Evolutionary conservation across 2,113 vertebrate species (phyloP).

Genomic region (Caranx ignobilis): DNA sequence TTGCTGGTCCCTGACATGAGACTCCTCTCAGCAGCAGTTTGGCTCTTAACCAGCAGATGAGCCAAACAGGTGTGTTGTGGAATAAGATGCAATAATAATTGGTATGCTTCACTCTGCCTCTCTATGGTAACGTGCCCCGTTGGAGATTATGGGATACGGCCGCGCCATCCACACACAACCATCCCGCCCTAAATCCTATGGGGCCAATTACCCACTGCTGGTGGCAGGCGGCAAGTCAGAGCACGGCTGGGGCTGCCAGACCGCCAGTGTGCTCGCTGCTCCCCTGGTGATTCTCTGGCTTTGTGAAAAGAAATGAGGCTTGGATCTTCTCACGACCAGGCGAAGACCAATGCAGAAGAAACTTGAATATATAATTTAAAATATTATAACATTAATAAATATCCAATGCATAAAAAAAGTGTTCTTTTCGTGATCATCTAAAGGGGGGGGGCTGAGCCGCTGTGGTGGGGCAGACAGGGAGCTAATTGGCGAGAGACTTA

Average conservation of each 20-base stretch:
- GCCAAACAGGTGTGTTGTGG: slow-evolving; percentile 80
- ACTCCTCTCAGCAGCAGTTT: slow-evolving; percentile 42
- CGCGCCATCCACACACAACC: slow-evolving; percentile 66
- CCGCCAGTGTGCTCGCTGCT: slow-evolving; percentile 54
- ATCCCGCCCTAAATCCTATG: slow-evolving; percentile 72
- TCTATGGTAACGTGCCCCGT: slow-evolving; percentile 79
- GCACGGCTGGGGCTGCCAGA: slow-evolving; percentile 82
- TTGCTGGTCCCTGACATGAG: slow-evolving; percentile 6
- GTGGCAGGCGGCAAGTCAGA: slow-evolving; percentile 81
- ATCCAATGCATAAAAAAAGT: not conserved
- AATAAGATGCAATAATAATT: slow-evolving; percentile 82
- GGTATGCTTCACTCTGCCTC: slow-evolving; percentile 74
- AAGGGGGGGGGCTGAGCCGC: not conserved
- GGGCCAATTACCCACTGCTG: slow-evolving; percentile 88
- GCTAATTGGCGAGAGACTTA: slow-evolving; percentile 75
- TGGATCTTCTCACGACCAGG: slow-evolving; percentile 29
- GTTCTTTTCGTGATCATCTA: not conserved
- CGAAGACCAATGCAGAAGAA: not conserved
- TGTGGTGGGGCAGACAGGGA: slow-evolving; percentile 34
- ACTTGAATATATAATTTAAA: not conserved
- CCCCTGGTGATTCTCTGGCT: slow-evolving; percentile 60
- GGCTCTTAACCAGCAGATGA: slow-evolving; percentile 46
- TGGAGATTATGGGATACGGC: slow-evolving; percentile 77
- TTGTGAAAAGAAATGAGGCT: slow-evolving; percentile 48
- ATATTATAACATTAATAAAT: slow-evolving; percentile 16